These are phyloP conservation scores for Thymelicus sylvestris DNA, from an alignment of 2,888 invertebrate species.

Conservation along the genomic window DNA sequence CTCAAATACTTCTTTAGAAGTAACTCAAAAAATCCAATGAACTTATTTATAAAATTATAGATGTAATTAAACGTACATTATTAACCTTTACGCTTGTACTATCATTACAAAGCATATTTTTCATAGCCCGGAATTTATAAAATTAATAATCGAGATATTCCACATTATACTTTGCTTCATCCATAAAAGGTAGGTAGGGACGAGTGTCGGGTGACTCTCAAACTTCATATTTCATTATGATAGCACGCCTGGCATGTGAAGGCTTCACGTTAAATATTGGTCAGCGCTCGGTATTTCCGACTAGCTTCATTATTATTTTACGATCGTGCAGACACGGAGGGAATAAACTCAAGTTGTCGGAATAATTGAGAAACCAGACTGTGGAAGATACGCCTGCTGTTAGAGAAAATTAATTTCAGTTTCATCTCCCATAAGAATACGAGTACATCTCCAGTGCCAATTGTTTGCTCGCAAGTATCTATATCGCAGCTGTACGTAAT, in stretches of 20 bases:
- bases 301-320: conserved; percentile 73
- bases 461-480: conserved; percentile 29
- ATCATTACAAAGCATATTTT: conserved; percentile 31
- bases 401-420: conserved; percentile 34
- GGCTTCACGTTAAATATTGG: conserved; percentile 61
- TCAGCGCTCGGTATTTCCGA: conserved; percentile 62
- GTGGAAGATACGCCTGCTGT: conserved; percentile 30
- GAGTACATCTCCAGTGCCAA: conserved; percentile 16
- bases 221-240: conserved; percentile 69
- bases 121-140: conserved; percentile 10
- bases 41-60: too few relatives aligned
- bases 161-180: conserved; percentile 46
- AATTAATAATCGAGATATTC: conserved; percentile 47
- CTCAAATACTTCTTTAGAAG: too few relatives aligned
- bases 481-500: conserved; percentile 20
- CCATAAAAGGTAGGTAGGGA: conserved; percentile 39
- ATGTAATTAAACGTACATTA: conserved; percentile 30
- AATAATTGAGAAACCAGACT: conserved; percentile 37
- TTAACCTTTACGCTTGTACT: conserved; percentile 19
- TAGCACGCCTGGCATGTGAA: conserved; percentile 66
- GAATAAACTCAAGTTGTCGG: conserved; percentile 37
- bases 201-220: conserved; percentile 51
- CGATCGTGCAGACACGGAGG: conserved; percentile 39
- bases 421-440: conserved; percentile 30
- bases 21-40: too few relatives aligned